These are phyloP conservation scores for Campoletis raptor DNA, from an alignment of 2,888 invertebrate genomes.

Conservation along the genomic window DNA sequence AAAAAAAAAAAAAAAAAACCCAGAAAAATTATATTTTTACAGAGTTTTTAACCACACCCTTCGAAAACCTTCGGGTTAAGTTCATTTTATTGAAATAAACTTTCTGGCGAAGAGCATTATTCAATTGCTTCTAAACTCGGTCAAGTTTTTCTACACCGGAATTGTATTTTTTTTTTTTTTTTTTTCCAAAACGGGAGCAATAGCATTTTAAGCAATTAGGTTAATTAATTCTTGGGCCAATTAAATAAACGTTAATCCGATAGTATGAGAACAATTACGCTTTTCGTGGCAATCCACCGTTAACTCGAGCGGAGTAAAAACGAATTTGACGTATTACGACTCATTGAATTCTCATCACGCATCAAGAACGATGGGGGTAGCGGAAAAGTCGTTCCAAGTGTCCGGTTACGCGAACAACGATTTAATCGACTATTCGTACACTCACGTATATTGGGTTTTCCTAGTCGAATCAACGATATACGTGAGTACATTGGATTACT, in stretches of 20 bases:
- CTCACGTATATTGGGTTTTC: conserved; percentile 4
- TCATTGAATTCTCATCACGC: conserved; percentile 66
- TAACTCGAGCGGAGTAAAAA: neutral
- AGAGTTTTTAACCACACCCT: neutral
- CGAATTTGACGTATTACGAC: conserved; percentile 23
- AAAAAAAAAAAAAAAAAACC: too few relatives aligned
- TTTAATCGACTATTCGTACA: conserved; percentile 52
- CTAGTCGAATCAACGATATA: neutral
- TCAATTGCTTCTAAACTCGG: neutral
- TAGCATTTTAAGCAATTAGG: neutral
- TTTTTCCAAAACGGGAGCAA: neutral
- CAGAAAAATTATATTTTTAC: neutral
- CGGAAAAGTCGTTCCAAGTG: conserved; percentile 52
- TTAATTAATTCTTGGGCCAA: neutral
- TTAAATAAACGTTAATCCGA: neutral
- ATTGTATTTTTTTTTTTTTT: neutral
- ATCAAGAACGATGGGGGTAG: conserved; percentile 18
- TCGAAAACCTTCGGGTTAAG: neutral
- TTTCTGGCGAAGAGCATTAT: neutral
- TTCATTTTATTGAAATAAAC: neutral
- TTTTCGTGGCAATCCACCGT: neutral
- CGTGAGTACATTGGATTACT: neutral
- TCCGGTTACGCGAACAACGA: conserved; percentile 62
- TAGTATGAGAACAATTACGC: neutral
- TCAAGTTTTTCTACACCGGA: neutral